A percentile compares a stretch with the other conserved stretches of the same genome.
Evolutionary conservation across 1,140 invertebrate genomes (phyloP).

Genomic region (Drosophila tani): DNA sequence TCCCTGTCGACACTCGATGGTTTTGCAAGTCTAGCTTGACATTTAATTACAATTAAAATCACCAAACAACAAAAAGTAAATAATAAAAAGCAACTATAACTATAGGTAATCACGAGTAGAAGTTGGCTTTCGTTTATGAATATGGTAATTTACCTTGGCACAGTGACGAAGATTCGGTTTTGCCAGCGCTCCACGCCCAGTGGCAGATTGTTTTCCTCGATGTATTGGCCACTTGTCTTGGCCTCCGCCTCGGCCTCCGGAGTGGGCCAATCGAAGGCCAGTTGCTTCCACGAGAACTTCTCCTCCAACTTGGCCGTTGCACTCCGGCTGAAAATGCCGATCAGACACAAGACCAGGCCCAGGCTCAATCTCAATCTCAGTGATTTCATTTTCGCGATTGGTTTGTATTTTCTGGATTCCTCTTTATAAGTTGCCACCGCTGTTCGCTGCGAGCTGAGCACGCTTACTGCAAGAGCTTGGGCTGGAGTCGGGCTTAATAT

Average conservation of each 20-base stretch:
- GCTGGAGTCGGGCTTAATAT: conserved; percentile 63
- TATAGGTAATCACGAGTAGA: conserved; percentile 25
- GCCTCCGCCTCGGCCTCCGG: conserved; percentile 87
- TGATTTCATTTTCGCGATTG: conserved; percentile 35
- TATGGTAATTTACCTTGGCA: conserved; percentile 86
- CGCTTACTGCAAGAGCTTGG: conserved; percentile 53
- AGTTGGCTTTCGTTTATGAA: conserved; percentile 22
- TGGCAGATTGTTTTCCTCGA: conserved; percentile 90
- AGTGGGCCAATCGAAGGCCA: conserved; percentile 90
- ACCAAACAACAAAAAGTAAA: conserved; percentile 38
- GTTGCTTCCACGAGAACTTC: conserved; percentile 88
- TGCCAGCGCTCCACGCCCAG: conserved; percentile 90
- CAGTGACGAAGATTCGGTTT: conserved; percentile 91
- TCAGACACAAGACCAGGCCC: conserved; percentile 51
- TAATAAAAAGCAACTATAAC: conserved; percentile 29
- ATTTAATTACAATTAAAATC: conserved; percentile 52
- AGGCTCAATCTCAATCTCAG: conserved; percentile 38
- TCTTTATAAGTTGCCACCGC: conserved; percentile 8
- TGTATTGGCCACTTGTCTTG: conserved; percentile 87
- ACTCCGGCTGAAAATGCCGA: conserved; percentile 48
- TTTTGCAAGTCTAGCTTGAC: conserved; percentile 68
- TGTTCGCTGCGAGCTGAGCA: conserved; percentile 50
- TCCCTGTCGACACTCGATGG: conserved; percentile 39
- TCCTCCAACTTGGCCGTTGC: conserved; percentile 85
- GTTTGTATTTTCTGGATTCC: neutral